Evolutionary conservation across 2,113 vertebrate genomes (phyloP), one percentile per base, ranked within the genome.

Genomic region (Epinephelus cyanopodus): DNA sequence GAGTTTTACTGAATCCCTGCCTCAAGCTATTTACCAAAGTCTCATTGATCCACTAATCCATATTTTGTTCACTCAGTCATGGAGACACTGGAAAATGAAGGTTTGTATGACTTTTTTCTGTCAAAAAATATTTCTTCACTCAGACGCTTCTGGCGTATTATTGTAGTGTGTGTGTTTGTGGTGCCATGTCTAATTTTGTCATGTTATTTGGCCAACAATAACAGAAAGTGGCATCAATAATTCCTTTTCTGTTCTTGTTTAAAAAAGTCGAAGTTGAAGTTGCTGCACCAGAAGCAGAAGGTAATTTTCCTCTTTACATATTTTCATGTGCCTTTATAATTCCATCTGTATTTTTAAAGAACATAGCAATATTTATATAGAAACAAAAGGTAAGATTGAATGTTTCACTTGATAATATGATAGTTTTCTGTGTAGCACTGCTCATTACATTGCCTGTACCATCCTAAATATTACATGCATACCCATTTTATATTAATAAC

Each of bases 1-100:
- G 68, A 80, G 56, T 82, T 75, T 74, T 77, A 82, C 82, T 87
- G 75, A 87, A 88, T 79, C 75, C 68, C 72, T 56, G 69, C 81
- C 45, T 27, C 63, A 10, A 84, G 81, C 88, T 52, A 54, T 85
- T 70, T 83, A 79, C 86, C 72, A 78, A 72, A 47, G 21, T 83
- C 74, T 57, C 77, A 91, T 87, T 85, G 83, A 91, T 90, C 87
- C 83, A 84, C 82, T 93, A 91, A 93, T 92, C 75, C 54, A 73
- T 88, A 78, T 85, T 91, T 75, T 82, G 75, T 90, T 88, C 82
- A 77, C 77, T 89, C 86, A 85, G 86, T 89, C 79, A 86, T 77
- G 86, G 86, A 90, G 81, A 75, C 81, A 21, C 27, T 82, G 39
- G 58, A 60, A 80, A 83, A 83, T n/a, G 87, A 89, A 84, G 78